These are phyloP conservation scores for Dreissena rostriformis DNA, from an alignment of 1,140 invertebrate species.

Conservation along the genomic window DNA sequence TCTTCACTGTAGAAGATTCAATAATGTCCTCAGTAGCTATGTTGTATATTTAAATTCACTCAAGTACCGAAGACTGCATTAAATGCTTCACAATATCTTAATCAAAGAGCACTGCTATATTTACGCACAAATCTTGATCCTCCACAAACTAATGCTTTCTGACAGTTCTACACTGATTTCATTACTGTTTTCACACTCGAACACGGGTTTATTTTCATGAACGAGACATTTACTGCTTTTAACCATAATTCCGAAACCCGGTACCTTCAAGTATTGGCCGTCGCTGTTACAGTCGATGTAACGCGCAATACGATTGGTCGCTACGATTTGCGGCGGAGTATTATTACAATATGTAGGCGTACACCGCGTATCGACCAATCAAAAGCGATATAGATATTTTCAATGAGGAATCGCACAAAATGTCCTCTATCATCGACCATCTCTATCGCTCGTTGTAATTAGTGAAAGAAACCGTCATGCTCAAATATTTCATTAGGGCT, in stretches of 20 bases:
- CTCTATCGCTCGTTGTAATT: slow-evolving; percentile 24
- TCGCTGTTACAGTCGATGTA: slow-evolving; percentile 35
- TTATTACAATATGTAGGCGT: slow-evolving; percentile 39
- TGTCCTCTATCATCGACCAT: slow-evolving; percentile 10
- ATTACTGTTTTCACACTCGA: slow-evolving; percentile 56
- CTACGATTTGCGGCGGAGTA: slow-evolving; percentile 5
- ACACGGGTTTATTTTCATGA: slow-evolving; percentile 52
- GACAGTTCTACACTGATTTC: slow-evolving; percentile 53
- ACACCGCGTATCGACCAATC: slow-evolving; percentile 33
- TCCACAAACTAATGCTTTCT: slow-evolving; percentile 14
- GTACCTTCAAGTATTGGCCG: background rate
- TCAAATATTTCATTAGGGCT: slow-evolving; percentile 34
- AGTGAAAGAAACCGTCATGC: slow-evolving; percentile 12
- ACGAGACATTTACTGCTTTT: slow-evolving; percentile 54
- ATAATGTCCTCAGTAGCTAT: too few species aligned
- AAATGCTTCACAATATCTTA: background rate
- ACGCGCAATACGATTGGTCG: slow-evolving; percentile 25
- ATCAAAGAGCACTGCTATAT: background rate
- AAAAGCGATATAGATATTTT: slow-evolving; percentile 17
- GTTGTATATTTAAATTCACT: too few species aligned
- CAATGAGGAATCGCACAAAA: slow-evolving; percentile 20
- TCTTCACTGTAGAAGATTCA: too few species aligned
- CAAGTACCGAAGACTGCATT: background rate
- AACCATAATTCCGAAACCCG: slow-evolving; percentile 53
- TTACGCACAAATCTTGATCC: background rate